Evolutionary conservation across 2,113 vertebrate genomes (phyloP).

Genomic region (Phycodurus eques): DNA sequence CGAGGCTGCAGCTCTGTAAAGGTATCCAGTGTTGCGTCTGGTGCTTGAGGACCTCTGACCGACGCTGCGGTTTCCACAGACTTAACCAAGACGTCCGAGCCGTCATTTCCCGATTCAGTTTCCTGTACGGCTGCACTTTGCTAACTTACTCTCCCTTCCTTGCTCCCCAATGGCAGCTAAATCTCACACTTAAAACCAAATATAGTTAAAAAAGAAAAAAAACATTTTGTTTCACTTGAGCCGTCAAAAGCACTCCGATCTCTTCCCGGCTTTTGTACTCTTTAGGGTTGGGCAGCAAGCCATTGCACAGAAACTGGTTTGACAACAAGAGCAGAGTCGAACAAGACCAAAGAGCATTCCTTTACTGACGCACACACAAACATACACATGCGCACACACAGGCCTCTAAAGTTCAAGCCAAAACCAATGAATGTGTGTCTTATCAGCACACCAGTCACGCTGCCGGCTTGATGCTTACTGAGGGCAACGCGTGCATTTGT

Average conservation of each 20-base stretch:
- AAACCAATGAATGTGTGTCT: background rate
- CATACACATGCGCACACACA: background rate
- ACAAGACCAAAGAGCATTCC: slow-evolving; percentile 9
- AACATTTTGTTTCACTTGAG: slow-evolving; percentile 25
- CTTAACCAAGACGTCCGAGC: slow-evolving; percentile 35
- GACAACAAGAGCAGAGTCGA: slow-evolving; percentile 41
- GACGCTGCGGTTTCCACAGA: slow-evolving; percentile 50
- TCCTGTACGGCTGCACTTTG: background rate
- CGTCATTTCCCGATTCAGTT: slow-evolving; percentile 40
- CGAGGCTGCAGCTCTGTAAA: slow-evolving; percentile 57
- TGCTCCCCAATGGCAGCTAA: slow-evolving; percentile 12
- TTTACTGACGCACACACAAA: slow-evolving; percentile 14
- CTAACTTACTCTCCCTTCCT: background rate
- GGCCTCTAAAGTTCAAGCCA: background rate
- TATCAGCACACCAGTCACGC: background rate
- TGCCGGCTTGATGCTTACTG: background rate
- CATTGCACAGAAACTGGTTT: slow-evolving; percentile 65
- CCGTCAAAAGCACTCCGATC: slow-evolving; percentile 26
- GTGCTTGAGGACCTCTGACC: slow-evolving; percentile 41
- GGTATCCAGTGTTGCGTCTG: slow-evolving; percentile 69
- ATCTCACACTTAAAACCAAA: slow-evolving; percentile 16
- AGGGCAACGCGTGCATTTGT: background rate
- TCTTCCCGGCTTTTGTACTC: slow-evolving; percentile 46
- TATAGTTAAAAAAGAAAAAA: slow-evolving; percentile 17
- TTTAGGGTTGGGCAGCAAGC: slow-evolving; percentile 57